phyloP scores from a whole-genome alignment of 2,113 vertebrate species.

The Bos indicus region DNA sequence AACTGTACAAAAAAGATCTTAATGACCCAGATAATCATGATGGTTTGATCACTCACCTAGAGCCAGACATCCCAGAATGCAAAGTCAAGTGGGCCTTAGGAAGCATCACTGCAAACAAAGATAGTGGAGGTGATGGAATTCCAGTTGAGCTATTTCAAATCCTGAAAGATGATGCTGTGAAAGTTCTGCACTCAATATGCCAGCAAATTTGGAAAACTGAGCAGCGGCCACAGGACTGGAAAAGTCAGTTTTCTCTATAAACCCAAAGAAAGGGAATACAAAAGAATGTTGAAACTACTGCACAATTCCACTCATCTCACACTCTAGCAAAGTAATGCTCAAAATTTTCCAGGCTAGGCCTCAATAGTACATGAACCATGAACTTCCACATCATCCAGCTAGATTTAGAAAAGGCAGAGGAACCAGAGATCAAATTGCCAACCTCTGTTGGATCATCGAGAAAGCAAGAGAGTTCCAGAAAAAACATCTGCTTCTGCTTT shows the following conservation, averaged over 20 bases:
- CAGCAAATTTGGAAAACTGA: not conserved
- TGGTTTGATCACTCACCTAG: not conserved
- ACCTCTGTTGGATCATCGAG: not conserved
- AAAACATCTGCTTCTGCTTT: not conserved
- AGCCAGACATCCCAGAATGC: not conserved
- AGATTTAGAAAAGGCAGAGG: not conserved
- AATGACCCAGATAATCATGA: not conserved
- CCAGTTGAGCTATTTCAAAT: not conserved
- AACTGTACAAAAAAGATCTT: not conserved
- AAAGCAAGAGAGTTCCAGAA: not conserved
- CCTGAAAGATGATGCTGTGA: not conserved
- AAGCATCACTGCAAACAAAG: not conserved
- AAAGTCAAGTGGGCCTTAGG: not conserved
- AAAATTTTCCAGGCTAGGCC: not conserved
- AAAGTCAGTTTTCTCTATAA: not conserved
- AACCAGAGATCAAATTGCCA: not conserved
- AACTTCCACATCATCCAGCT: not conserved
- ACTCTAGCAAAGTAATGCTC: not conserved
- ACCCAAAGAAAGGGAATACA: not conserved
- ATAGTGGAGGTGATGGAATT: not conserved
- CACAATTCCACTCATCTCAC: not conserved
- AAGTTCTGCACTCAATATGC: not conserved
- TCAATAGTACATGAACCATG: not conserved
- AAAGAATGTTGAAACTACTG: not conserved
- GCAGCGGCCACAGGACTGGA: not conserved